A percentile compares a stretch with the other conserved stretches of the same genome.
Conservation (phyloP, 2,113 vertebrate genomes). For the Desmodus rotundus region DNA sequence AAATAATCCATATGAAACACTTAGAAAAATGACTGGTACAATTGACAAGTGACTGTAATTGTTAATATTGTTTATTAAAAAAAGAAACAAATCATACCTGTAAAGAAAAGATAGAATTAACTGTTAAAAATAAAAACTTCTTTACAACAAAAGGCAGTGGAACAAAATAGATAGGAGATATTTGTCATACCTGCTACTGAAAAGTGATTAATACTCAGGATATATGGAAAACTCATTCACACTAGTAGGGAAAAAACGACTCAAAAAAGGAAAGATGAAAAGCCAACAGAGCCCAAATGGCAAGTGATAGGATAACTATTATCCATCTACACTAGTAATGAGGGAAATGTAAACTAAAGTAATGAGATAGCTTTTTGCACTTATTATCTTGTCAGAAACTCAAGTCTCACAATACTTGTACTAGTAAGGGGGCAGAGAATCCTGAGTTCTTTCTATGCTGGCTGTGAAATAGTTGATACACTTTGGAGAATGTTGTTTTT, state of each 20-base stretch:
- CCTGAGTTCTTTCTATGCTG: neutral
- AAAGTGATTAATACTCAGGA: neutral
- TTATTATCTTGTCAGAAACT: neutral
- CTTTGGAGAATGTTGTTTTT: neutral
- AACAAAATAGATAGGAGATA: neutral
- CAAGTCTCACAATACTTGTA: neutral
- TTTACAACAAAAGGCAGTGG: neutral
- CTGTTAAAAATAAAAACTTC: neutral
- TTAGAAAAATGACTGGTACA: neutral
- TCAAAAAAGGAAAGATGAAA: neutral
- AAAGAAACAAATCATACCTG: neutral
- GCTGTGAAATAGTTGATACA: neutral
- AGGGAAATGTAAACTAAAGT: neutral
- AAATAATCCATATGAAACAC: neutral
- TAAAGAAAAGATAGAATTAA: neutral
- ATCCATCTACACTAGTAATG: neutral
- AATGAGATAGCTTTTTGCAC: neutral
- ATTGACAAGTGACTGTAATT: neutral
- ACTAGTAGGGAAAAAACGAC: neutral
- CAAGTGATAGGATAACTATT: neutral
- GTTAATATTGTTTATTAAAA: neutral
- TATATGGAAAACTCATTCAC: neutral
- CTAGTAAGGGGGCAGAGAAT: neutral
- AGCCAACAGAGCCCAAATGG: neutral
- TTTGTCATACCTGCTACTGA: neutral